Conservation (phyloP, 2,888 invertebrate species). For the Physocephala rufipes region DNA sequence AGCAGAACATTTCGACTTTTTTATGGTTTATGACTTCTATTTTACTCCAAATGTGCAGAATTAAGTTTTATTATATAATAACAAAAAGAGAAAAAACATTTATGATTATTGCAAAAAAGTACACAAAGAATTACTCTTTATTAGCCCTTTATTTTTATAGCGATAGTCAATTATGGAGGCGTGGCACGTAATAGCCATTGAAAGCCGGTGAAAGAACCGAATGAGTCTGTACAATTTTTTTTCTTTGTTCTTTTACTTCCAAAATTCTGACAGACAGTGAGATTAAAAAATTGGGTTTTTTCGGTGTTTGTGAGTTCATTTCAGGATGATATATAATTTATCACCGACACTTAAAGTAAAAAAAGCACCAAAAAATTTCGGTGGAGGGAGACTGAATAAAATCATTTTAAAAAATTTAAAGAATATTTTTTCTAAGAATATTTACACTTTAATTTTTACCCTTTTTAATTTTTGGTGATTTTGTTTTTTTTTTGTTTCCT, state of each 20-base stretch:
- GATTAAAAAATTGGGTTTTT: neutral
- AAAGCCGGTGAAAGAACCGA: neutral
- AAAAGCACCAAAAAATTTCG: no score
- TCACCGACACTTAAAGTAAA: neutral
- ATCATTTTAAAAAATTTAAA: no score
- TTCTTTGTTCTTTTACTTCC: neutral
- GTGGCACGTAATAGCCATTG: slow-evolving; percentile 4
- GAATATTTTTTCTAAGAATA: no score
- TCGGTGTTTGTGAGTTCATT: neutral
- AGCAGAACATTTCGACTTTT: neutral
- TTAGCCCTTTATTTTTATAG: neutral
- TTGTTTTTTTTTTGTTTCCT: no score
- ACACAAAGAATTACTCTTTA: neutral
- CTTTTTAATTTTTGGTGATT: no score
- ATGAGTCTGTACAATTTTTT: neutral
- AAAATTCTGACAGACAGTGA: neutral
- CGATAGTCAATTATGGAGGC: neutral
- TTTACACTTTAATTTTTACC: no score
- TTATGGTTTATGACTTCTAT: neutral
- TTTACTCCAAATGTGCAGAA: neutral
- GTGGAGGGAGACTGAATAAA: no score
- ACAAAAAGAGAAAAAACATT: no score
- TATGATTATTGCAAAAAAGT: slow-evolving; percentile 24
- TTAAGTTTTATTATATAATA: no score
- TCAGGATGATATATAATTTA: neutral